A percentile compares a stretch with the other conserved stretches of the same genome.
Conservation (phyloP, 2,888 invertebrate species). For the Nemotelus nigrinus region DNA sequence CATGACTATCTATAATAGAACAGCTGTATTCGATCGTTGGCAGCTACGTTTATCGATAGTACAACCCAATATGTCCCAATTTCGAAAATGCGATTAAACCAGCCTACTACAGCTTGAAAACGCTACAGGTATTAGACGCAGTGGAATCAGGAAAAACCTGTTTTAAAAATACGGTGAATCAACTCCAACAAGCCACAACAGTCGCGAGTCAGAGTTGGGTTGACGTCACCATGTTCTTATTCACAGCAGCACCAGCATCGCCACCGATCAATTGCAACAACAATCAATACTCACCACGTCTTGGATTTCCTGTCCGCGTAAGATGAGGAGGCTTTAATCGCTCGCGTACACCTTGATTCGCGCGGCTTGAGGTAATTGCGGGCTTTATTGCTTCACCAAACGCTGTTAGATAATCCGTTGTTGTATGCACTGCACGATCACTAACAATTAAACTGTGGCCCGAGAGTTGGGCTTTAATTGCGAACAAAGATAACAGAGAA, state of each 20-base stretch:
- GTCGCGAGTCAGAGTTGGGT: constrained; percentile 23
- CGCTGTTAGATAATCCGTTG: constrained; percentile 2
- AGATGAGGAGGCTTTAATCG: constrained; percentile 1
- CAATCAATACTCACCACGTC: constrained; percentile 14
- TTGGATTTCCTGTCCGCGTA: constrained; percentile 10
- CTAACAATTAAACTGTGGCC: constrained; percentile 1
- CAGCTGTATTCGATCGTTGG: no score
- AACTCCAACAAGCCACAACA: constrained; percentile 12
- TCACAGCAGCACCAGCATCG: not conserved
- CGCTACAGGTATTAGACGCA: constrained; percentile 25
- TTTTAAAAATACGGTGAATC: constrained; percentile 31
- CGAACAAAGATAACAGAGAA: not conserved
- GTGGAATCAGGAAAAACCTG: constrained; percentile 38
- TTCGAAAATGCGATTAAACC: not conserved
- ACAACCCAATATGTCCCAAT: constrained; percentile 22
- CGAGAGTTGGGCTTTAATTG: not conserved
- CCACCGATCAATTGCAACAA: not conserved
- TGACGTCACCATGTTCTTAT: constrained; percentile 27
- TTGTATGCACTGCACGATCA: constrained; percentile 16
- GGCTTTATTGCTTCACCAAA: not conserved
- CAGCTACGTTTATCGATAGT: not conserved
- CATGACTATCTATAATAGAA: no score
- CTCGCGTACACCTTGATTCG: constrained; percentile 1
- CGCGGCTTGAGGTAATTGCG: not conserved
- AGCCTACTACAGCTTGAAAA: not conserved